These are phyloP conservation scores for Phengaris arion DNA, from an alignment of 2,888 invertebrate genomes.

Conservation along the genomic window DNA sequence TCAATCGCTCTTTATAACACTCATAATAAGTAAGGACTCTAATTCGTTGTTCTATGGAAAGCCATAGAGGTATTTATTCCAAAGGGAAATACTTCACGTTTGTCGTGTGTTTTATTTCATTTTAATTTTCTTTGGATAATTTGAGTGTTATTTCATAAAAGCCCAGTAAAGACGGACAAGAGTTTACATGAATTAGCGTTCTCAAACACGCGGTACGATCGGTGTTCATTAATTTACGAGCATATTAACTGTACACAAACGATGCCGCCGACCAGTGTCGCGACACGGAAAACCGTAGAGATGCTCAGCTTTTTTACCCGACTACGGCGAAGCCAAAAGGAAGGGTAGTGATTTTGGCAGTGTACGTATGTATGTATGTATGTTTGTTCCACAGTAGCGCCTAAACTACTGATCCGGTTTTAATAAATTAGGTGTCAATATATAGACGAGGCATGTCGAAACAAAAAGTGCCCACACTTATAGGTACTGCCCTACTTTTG, in stretches of 20 bases:
- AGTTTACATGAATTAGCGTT: conserved; percentile 13
- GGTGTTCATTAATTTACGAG: conserved; percentile 45
- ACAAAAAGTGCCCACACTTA: too few relatives aligned
- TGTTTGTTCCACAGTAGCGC: too few relatives aligned
- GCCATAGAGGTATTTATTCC: not conserved
- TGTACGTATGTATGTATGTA: too few relatives aligned
- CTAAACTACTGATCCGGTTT: too few relatives aligned
- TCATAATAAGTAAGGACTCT: too few relatives aligned
- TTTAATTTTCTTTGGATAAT: not conserved
- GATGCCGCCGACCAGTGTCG: conserved; percentile 54
- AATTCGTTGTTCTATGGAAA: too few relatives aligned
- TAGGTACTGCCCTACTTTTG: too few relatives aligned
- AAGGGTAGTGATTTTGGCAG: too few relatives aligned
- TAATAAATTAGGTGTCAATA: too few relatives aligned
- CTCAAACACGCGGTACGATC: not conserved
- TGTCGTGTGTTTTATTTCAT: conserved; percentile 1
- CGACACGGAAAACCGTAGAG: not conserved
- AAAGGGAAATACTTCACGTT: not conserved
- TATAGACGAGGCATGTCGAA: too few relatives aligned
- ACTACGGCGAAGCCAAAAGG: too few relatives aligned
- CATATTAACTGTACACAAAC: conserved; percentile 67
- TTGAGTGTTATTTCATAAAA: conserved; percentile 7
- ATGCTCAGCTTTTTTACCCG: not conserved
- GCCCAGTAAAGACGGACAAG: not conserved
- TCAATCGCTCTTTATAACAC: too few relatives aligned